Conservation (phyloP, 2,113 vertebrate genomes). For the Lethenteron camtschaticum region DNA sequence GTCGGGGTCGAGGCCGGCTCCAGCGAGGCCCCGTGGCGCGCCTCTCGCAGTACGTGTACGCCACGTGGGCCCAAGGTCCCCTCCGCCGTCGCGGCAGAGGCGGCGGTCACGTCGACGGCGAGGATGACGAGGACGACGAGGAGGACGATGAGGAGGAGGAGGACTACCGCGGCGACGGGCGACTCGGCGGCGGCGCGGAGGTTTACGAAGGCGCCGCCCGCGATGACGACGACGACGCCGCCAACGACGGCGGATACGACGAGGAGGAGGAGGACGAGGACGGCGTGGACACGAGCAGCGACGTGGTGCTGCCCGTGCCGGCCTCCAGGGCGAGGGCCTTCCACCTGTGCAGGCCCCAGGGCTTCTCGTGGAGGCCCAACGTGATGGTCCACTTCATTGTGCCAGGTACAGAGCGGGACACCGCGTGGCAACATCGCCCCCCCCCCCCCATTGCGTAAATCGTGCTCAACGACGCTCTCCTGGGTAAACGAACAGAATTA, state of each 20-base stretch:
- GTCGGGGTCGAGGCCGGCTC: slow-evolving; percentile 18
- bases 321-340: not conserved
- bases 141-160: too few species aligned
- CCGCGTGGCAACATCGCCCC: not conserved
- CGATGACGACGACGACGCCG: too few species aligned
- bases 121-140: slow-evolving; percentile 7
- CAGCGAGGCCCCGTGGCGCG: slow-evolving; percentile 27
- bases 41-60: slow-evolving; percentile 71
- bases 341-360: slow-evolving; percentile 56
- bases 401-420: slow-evolving; percentile 35
- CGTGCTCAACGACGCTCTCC: too few species aligned
- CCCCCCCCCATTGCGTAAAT: too few species aligned
- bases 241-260: too few species aligned
- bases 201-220: too few species aligned
- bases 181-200: slow-evolving; percentile 9
- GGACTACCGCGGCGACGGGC: not conserved
- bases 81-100: slow-evolving; percentile 24
- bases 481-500: too few species aligned
- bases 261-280: too few species aligned
- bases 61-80: slow-evolving; percentile 24
- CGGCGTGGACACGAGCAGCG: too few species aligned
- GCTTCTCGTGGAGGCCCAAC: slow-evolving; percentile 58
- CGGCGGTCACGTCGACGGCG: not conserved
- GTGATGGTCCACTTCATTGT: slow-evolving; percentile 93
- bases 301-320: too few species aligned